Evolutionary conservation across 2,888 invertebrate species (phyloP), one percentile per base, ranked within the genome.

Genomic region (Cacoxenus indagator): DNA sequence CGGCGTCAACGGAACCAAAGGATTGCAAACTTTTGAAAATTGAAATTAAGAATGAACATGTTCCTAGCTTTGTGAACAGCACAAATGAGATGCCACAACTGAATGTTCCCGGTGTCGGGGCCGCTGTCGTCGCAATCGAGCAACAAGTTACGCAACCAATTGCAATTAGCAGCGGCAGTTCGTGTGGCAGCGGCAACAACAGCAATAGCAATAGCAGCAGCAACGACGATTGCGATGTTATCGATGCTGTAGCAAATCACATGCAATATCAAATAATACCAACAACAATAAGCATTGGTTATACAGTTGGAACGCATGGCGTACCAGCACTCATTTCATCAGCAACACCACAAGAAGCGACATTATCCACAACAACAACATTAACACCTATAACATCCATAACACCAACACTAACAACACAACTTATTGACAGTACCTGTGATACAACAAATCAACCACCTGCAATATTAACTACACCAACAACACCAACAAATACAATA

Each of bases 341-440:
- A 4, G 24, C 43, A 14, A 14, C 6, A 26, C 55, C 9, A 11
- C 55, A 22, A 11, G n/a, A n/a, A n/a, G n/a, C 14, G 29, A 17
- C 27, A 67, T 43, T 43, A 37, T 37, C 54, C 26, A 62, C 68
- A 51, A 48, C 70, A 37, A 61, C 73, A 64, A 24, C 45, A 11
- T 64, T 22, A 46, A 1, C 24, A 62, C 11, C 37, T 19, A 6
- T 29, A 57, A 22, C 43, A 67, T 26, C 54, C 55, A 27, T 54
- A 31, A 66, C 68, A 55, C 68, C 71, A 72, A 67, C 71, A 69
- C 72, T 64, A 76, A 51, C 51, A 70, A 70, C 68, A 68, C 76
- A 75, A 74, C 67, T 80, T 79, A 83, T 84, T 78, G 86, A 86
- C 76, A 87, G 87, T 87, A 87, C 87, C 87, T 87, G 87, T 87